Conservation (phyloP, 1,140 invertebrate species). For the Vanessa atalanta region DNA sequence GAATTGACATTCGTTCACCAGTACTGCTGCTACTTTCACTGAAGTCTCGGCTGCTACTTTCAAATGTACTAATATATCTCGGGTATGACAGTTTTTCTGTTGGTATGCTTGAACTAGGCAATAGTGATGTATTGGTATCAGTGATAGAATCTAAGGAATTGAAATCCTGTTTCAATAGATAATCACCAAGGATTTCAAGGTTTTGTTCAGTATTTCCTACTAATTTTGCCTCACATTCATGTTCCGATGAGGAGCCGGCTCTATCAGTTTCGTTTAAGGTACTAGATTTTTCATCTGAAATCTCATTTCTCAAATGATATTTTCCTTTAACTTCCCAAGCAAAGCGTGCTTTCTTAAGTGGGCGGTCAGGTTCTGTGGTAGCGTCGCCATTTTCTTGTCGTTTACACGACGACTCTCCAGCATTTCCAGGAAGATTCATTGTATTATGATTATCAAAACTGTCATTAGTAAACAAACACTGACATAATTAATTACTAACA, state of each 20-base stretch:
- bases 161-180: constrained; percentile 75
- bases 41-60: constrained; percentile 45
- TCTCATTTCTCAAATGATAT: constrained; percentile 81
- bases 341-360: constrained; percentile 84
- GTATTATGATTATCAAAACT: constrained; percentile 50
- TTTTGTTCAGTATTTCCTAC: constrained; percentile 71
- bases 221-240: constrained; percentile 46
- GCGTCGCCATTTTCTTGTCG: constrained; percentile 79
- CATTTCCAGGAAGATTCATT: constrained; percentile 66
- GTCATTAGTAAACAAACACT: constrained; percentile 78
- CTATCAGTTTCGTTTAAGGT: constrained; percentile 39
- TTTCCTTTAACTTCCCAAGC: constrained; percentile 85
- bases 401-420: constrained; percentile 72
- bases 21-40: constrained; percentile 43
- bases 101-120: constrained; percentile 55
- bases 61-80: constrained; percentile 62
- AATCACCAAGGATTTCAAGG: constrained; percentile 73
- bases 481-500: constrained; percentile 77
- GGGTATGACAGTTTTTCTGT: constrained; percentile 58
- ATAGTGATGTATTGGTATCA: constrained; percentile 51
- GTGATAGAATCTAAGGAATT: constrained; percentile 67
- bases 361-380: constrained; percentile 75
- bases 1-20: constrained; percentile 36
- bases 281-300: constrained; percentile 44
- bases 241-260: constrained; percentile 52